Evolutionary conservation across 2,113 vertebrate genomes (phyloP).

Genomic region (Miniopterus natalensis): DNA sequence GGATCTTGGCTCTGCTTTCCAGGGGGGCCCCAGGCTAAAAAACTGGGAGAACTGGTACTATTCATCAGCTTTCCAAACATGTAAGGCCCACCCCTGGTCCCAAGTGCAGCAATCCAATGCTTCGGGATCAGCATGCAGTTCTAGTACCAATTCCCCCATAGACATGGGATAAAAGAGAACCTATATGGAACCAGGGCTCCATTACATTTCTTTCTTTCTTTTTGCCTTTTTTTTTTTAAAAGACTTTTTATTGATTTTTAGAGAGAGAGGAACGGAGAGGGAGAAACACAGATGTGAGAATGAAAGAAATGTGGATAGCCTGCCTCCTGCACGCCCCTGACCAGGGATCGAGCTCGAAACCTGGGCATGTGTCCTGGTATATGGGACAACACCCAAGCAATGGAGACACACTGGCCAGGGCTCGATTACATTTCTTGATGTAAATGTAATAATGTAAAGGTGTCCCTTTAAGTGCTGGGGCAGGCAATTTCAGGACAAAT

Average conservation of each 20-base stretch:
- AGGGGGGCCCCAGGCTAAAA: not conserved
- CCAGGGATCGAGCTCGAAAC: too few species aligned
- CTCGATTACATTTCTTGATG: not conserved
- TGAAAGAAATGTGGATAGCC: too few species aligned
- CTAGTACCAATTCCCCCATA: not conserved
- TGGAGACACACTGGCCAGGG: not conserved
- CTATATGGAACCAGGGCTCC: not conserved
- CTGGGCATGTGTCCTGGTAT: too few species aligned
- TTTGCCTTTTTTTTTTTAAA: too few species aligned
- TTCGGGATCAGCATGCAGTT: not conserved
- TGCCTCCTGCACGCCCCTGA: too few species aligned
- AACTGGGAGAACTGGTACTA: not conserved
- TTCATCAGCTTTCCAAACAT: not conserved
- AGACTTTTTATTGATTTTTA: too few species aligned
- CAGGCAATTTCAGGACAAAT: constrained; percentile 21
- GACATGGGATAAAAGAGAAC: not conserved
- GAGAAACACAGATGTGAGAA: too few species aligned
- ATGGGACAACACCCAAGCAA: too few species aligned
- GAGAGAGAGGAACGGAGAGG: too few species aligned
- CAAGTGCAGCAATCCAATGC: not conserved
- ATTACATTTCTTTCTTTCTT: not conserved
- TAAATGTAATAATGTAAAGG: not conserved
- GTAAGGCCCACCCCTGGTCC: not conserved
- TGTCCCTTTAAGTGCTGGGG: not conserved
- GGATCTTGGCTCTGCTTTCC: not conserved